A percentile compares a stretch with the other conserved stretches of the same genome.
These are phyloP conservation scores for Apamea anceps DNA, from an alignment of 2,888 invertebrate genomes.

Conservation along the genomic window DNA sequence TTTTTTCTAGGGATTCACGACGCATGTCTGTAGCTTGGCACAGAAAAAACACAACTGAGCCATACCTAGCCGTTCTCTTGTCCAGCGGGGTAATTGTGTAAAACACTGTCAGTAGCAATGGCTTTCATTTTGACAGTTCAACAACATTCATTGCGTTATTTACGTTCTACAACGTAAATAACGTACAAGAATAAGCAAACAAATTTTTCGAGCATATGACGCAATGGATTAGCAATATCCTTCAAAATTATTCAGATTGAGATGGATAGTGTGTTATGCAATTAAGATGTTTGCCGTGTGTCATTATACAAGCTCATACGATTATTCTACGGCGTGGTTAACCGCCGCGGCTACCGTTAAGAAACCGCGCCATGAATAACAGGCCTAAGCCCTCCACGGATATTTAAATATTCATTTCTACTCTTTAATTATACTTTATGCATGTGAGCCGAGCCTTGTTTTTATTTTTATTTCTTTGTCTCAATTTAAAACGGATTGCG, in stretches of 20 bases:
- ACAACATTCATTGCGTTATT: too few species aligned
- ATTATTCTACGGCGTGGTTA: too few species aligned
- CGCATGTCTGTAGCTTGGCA: neutral
- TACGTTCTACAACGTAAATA: too few species aligned
- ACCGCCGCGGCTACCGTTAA: neutral
- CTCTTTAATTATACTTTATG: slow-evolving; percentile 89
- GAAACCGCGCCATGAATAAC: neutral
- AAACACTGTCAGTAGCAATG: too few species aligned
- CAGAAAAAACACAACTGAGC: neutral
- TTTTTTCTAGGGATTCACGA: neutral
- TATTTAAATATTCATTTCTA: slow-evolving; percentile 89
- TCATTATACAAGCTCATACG: neutral
- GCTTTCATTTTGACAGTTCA: too few species aligned
- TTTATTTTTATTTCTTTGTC: slow-evolving; percentile 75
- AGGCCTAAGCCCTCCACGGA: slow-evolving; percentile 78
- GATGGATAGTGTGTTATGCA: too few species aligned
- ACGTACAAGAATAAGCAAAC: too few species aligned
- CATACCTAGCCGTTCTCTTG: neutral
- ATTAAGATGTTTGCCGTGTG: too few species aligned
- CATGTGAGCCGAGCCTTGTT: slow-evolving; percentile 84
- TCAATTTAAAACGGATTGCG: slow-evolving; percentile 66
- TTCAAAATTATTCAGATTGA: neutral
- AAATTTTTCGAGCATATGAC: too few species aligned
- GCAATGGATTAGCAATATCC: neutral
- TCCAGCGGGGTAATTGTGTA: too few species aligned